Percentiles rank a stretch among this genome's conserved stretches.
phyloP scores from a whole-genome alignment of 2,888 invertebrate genomes.

The Machimus rusticus region DNA sequence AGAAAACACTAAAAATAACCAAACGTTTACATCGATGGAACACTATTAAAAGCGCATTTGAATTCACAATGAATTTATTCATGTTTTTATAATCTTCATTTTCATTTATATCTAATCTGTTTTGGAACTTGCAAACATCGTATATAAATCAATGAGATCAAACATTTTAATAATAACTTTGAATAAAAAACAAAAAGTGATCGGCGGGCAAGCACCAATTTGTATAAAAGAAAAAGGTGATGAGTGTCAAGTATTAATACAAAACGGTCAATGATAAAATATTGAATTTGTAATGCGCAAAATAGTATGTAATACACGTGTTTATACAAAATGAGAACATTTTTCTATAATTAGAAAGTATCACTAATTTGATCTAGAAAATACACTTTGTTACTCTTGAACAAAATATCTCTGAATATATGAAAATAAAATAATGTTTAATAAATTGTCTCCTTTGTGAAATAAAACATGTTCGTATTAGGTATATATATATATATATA shows the following conservation, averaged over 20 bases:
- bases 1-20: no score
- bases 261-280: not conserved
- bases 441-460: slow-evolving; percentile 12
- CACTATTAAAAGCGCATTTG: not conserved
- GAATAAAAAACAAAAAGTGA: not conserved
- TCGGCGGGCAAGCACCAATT: not conserved
- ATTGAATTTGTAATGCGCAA: not conserved
- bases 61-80: not conserved
- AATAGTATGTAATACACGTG: not conserved
- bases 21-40: not conserved
- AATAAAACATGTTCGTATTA: slow-evolving; percentile 33
- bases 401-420: slow-evolving; percentile 35
- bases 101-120: not conserved
- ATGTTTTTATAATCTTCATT: not conserved
- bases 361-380: slow-evolving; percentile 25
- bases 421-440: slow-evolving; percentile 37
- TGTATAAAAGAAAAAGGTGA: not conserved
- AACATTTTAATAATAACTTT: not conserved
- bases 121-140: not conserved
- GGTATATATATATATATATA: slow-evolving; percentile 20
- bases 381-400: not conserved
- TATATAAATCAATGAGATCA: slow-evolving; percentile 10
- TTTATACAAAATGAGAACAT: not conserved
- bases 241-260: not conserved
- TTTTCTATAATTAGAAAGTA: not conserved